Evolutionary conservation across 2,888 invertebrate genomes (phyloP).

Genomic region (Geophilus truncorum): DNA sequence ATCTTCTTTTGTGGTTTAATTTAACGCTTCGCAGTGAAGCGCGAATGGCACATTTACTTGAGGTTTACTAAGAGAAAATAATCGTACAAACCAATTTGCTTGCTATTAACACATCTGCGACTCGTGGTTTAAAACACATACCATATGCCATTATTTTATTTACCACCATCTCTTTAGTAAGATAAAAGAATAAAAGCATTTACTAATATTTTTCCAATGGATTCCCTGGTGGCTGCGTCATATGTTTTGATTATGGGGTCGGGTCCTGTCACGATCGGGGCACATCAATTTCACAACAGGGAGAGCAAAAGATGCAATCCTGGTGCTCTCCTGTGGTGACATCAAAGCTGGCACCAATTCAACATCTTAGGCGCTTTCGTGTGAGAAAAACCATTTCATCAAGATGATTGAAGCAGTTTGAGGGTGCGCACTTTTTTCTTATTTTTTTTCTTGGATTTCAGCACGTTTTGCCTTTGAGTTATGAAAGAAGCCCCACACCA

Average conservation of each 20-base stretch:
- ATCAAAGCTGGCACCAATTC: slow-evolving; percentile 22
- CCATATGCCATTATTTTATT: no score
- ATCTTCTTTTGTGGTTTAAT: neutral
- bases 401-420: slow-evolving; percentile 1
- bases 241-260: neutral
- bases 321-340: neutral
- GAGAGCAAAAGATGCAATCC: neutral
- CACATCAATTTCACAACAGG: slow-evolving; percentile 1
- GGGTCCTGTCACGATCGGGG: neutral
- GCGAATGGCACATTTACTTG: neutral
- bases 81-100: no score
- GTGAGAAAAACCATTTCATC: neutral
- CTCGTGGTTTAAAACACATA: no score
- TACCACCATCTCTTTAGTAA: neutral
- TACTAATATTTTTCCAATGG: no score
- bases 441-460: neutral
- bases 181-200: neutral
- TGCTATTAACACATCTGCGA: no score
- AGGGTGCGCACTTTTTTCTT: neutral
- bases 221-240: neutral
- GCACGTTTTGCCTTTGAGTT: slow-evolving; percentile 15
- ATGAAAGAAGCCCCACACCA: neutral
- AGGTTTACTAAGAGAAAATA: neutral
- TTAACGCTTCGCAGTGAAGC: neutral
- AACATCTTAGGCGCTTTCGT: slow-evolving; percentile 1